Percentiles rank a stretch among this genome's conserved stretches.
phyloP scores from a whole-genome alignment of 2,888 invertebrate genomes.

The Yponomeuta plumbellus region DNA sequence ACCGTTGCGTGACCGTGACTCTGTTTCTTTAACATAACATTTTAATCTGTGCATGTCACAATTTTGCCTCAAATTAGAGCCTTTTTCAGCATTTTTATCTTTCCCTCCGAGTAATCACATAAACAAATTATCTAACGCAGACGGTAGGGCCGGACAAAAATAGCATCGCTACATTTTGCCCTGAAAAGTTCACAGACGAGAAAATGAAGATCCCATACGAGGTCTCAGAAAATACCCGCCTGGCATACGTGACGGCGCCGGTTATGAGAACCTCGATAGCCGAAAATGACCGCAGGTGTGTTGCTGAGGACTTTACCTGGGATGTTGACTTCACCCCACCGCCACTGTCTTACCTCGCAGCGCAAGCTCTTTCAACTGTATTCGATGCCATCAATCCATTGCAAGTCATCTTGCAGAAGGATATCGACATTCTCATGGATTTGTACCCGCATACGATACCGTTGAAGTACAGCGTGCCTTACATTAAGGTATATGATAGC shows the following conservation, averaged over 20 bases:
- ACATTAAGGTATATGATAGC: constrained; percentile 55
- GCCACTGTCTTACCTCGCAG: constrained; percentile 54
- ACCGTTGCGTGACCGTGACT: too few relatives aligned
- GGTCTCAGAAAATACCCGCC: constrained; percentile 46
- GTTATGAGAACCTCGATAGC: constrained; percentile 41
- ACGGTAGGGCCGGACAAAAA: not conserved
- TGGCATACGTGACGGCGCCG: constrained; percentile 46
- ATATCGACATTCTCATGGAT: constrained; percentile 77
- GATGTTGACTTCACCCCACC: constrained; percentile 57
- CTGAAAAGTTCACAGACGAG: not conserved
- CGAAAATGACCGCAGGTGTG: constrained; percentile 48
- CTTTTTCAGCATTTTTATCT: too few relatives aligned
- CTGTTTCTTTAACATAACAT: too few relatives aligned
- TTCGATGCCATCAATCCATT: constrained; percentile 74
- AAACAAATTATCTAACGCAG: not conserved
- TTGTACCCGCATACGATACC: constrained; percentile 77
- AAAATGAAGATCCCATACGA: constrained; percentile 65
- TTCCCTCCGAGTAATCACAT: too few relatives aligned
- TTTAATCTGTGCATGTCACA: too few relatives aligned
- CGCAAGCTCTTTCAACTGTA: constrained; percentile 45
- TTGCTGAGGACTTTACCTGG: constrained; percentile 67
- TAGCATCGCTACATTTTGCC: not conserved
- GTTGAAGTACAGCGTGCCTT: constrained; percentile 71
- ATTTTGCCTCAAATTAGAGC: too few relatives aligned
- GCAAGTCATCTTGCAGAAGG: constrained; percentile 71